Percentiles rank a stretch among this genome's conserved stretches.
phyloP scores from a whole-genome alignment of 2,888 invertebrate genomes.

The Mystacides longicornis region DNA sequence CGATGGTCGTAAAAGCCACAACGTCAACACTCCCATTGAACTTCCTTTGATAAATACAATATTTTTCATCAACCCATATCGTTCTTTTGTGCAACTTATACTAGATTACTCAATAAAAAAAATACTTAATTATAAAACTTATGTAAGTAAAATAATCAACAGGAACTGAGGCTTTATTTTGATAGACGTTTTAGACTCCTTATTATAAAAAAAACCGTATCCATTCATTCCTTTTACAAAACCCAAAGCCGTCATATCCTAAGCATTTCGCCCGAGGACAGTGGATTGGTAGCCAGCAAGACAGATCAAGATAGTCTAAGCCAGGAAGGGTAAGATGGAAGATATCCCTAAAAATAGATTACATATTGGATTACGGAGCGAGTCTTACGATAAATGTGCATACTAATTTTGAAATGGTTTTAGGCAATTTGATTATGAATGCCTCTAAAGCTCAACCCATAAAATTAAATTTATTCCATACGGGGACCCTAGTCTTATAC shows the following conservation, averaged over 20 bases:
- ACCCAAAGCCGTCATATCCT: background rate
- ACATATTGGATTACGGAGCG: background rate
- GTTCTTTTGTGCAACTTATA: too few relatives aligned
- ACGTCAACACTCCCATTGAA: too few relatives aligned
- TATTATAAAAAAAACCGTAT: background rate
- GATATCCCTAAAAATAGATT: conserved; percentile 1
- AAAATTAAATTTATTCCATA: too few relatives aligned
- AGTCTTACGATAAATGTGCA: background rate
- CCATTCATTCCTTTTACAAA: background rate
- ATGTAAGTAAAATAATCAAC: background rate
- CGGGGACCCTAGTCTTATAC: too few relatives aligned
- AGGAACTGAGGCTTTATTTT: background rate
- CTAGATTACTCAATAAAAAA: too few relatives aligned
- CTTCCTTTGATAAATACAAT: too few relatives aligned
- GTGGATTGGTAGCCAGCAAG: background rate
- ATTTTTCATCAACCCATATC: too few relatives aligned
- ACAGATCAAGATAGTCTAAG: background rate
- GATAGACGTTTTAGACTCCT: background rate
- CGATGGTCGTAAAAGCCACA: too few relatives aligned
- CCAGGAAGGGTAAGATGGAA: background rate
- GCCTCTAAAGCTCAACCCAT: too few relatives aligned
- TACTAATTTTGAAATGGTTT: background rate
- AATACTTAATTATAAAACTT: too few relatives aligned
- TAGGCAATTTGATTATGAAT: background rate
- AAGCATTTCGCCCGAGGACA: background rate